Conservation (phyloP, 2,113 vertebrate species). For the Pungitius pungitius region DNA sequence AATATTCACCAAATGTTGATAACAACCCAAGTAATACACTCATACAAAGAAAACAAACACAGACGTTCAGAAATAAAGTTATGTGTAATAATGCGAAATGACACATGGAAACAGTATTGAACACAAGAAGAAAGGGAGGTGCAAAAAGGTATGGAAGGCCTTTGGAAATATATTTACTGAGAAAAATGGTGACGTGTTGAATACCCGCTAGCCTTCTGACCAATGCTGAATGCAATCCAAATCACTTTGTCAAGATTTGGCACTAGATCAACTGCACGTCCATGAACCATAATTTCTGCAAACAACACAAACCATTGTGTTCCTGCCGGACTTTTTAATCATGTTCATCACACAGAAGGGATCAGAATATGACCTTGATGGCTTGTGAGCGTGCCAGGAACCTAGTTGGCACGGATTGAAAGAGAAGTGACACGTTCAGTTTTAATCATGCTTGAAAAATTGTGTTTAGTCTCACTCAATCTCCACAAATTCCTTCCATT, state of each 20-base stretch:
- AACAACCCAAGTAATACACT: too few species aligned
- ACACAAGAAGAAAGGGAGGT: too few species aligned
- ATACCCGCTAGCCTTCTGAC: conserved; percentile 15
- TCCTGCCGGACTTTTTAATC: conserved; percentile 12
- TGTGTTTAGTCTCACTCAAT: conserved; percentile 5
- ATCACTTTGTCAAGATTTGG: conserved; percentile 3
- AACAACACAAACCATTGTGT: conserved; percentile 3
- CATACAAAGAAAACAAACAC: too few species aligned
- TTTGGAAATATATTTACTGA: too few species aligned
- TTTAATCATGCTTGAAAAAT: conserved; percentile 33
- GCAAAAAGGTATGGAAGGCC: too few species aligned
- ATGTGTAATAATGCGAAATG: too few species aligned
- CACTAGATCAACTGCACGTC: conserved; percentile 10
- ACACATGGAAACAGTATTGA: too few species aligned
- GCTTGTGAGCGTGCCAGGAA: neutral
- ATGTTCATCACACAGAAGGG: conserved; percentile 19
- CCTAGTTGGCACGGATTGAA: conserved; percentile 20
- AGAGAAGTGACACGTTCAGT: conserved; percentile 11
- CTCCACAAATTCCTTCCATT: neutral
- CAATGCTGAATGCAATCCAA: conserved; percentile 17
- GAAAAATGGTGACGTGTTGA: too few species aligned
- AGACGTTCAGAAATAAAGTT: too few species aligned
- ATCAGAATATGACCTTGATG: conserved; percentile 45
- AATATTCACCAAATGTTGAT: too few species aligned
- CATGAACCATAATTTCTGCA: neutral